These are phyloP conservation scores for Melinopterus prodromus DNA, from an alignment of 2,888 invertebrate genomes.

Conservation along the genomic window DNA sequence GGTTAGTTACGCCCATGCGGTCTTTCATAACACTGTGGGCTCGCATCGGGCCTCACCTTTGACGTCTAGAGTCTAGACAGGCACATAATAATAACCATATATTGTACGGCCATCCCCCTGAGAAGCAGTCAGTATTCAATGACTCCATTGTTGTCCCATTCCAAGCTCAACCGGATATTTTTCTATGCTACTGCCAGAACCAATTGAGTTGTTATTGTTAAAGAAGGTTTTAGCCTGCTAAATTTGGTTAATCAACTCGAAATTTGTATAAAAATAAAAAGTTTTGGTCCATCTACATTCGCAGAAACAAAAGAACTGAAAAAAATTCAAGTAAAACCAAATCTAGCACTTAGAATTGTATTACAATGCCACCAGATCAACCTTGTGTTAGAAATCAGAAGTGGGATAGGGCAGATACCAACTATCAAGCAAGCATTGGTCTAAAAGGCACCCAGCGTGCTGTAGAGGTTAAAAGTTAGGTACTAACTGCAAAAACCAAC, in stretches of 20 bases:
- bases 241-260: no score
- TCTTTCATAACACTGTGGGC: slow-evolving; percentile 13
- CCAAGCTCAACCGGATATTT: slow-evolving; percentile 25
- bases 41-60: slow-evolving; percentile 24
- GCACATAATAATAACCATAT: background rate
- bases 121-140: slow-evolving; percentile 24
- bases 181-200: slow-evolving; percentile 28
- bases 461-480: background rate
- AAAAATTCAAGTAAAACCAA: no score
- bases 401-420: no score
- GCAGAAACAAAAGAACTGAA: no score
- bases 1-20: slow-evolving; percentile 19
- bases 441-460: no score
- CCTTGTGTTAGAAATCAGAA: no score
- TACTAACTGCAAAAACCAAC: background rate
- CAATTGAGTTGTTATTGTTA: slow-evolving; percentile 29
- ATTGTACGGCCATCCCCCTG: slow-evolving; percentile 6
- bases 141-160: slow-evolving; percentile 26
- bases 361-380: no score
- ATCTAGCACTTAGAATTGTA: no score
- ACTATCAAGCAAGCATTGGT: no score
- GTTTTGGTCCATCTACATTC: no score
- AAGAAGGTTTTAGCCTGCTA: background rate
- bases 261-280: no score
- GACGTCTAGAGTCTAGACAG: slow-evolving; percentile 19